phyloP scores from a whole-genome alignment of 1,140 invertebrate species.

The Anastrepha ludens region DNA sequence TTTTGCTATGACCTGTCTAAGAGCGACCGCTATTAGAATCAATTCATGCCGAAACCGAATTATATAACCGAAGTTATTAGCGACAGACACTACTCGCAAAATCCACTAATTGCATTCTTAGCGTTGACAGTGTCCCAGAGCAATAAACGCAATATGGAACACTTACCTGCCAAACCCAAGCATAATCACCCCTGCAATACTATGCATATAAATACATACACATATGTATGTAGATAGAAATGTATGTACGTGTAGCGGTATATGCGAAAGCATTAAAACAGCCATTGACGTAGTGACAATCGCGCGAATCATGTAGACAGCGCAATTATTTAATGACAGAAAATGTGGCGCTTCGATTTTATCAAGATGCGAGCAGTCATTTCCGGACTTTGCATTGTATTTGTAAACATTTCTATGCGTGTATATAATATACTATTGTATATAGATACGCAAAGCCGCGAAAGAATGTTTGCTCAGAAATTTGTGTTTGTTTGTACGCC shows the following conservation, averaged over 20 bases:
- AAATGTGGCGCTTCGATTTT: constrained; percentile 38
- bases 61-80: no score
- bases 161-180: background rate
- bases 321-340: constrained; percentile 8
- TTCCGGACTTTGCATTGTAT: background rate
- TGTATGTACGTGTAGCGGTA: background rate
- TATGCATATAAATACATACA: background rate
- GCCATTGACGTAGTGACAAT: background rate
- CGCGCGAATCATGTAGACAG: constrained; percentile 8
- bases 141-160: background rate
- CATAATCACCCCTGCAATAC: background rate
- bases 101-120: background rate
- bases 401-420: background rate
- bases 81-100: background rate
- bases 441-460: no score
- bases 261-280: background rate
- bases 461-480: background rate
- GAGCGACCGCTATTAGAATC: no score
- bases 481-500: background rate
- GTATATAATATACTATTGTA: background rate
- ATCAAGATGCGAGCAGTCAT: constrained; percentile 27
- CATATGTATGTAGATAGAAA: background rate
- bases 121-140: background rate
- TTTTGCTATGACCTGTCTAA: no score
- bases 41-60: no score